Conservation (phyloP, 2,113 vertebrate genomes). For the Pelvicachromis taeniatus region DNA sequence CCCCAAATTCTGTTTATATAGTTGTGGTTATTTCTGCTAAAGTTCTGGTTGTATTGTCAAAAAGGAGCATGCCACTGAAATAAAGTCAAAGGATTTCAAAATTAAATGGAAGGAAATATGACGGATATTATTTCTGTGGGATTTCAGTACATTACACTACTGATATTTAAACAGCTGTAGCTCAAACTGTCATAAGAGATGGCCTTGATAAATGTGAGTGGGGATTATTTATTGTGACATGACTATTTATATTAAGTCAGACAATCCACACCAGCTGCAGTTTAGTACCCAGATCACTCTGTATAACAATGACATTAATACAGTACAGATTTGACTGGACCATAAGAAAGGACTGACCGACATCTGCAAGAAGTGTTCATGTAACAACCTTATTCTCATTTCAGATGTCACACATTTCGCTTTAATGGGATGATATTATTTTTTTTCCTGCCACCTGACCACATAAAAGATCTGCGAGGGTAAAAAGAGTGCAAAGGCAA, state of each 20-base stretch:
- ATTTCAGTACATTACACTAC: neutral
- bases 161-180: neutral
- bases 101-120: neutral
- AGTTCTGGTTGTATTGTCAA: neutral
- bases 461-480: conserved; percentile 39
- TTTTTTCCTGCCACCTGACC: conserved; percentile 28
- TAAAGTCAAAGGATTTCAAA: neutral
- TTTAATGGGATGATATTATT: conserved; percentile 21
- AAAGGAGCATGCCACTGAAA: neutral
- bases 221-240: neutral
- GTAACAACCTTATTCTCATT: neutral
- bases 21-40: conserved; percentile 1
- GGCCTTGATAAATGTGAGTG: neutral
- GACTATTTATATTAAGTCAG: neutral
- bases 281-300: neutral
- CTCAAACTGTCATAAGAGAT: neutral
- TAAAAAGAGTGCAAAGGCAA: conserved; percentile 26
- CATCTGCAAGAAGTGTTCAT: neutral
- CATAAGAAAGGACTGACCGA: neutral
- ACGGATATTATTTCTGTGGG: neutral
- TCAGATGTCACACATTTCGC: conserved; percentile 6
- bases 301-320: neutral
- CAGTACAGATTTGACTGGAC: neutral
- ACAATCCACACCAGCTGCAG: neutral
- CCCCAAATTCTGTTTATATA: conserved; percentile 1